Evolutionary conservation across 2,888 invertebrate genomes (phyloP), one percentile per base, ranked within the genome.

Genomic region (Pardosa pseudoannulata): DNA sequence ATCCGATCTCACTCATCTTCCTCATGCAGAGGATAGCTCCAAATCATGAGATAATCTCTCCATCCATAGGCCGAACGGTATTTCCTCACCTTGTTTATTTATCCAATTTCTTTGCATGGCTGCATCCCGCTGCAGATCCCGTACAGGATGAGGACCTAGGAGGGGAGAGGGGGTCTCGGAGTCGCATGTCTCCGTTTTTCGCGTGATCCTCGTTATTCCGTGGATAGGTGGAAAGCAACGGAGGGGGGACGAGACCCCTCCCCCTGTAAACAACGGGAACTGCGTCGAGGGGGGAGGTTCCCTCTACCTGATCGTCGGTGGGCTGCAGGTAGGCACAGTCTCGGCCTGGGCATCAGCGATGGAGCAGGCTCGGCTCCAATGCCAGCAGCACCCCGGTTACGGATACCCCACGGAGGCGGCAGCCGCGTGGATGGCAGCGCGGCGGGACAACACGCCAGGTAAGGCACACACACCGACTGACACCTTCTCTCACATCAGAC

Each of bases 261-360:
- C 41, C 64, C 36, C 62, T n/a, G 16, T 31, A 32, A 62, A 39
- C 74, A 64, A 6, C 7, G n/a, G n/a, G n/a, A n/a, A n/a, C n/a
- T n/a, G n/a, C n/a, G 72, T n/a, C 72, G 9, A n/a, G 28, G 62
- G 32, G 62, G 9, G 28, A 46, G 28, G 76, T 19, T 19, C 56
- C n/a, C n/a, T n/a, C 56, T 46, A 23, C 56, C 23, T 56, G 23
- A 56, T 19, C 16, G 46, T 56, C n/a, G 56, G 56, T 56, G 11
- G 56, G 56, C 56, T 11, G 56, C 56, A 56, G 56, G 56, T 56
- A 56, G 56, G 19, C 36, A 16, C 46, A 46, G 46, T 46, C 19
- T 23, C 39, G 65, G 28, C 19, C 68, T 31, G 36, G 46, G 71
- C 62, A 50, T 27, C 68, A 72, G 31, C 73, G 65, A 70, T 71